Evolutionary conservation across 2,888 invertebrate genomes (phyloP).

Genomic region (Stenotaenia linearis): DNA sequence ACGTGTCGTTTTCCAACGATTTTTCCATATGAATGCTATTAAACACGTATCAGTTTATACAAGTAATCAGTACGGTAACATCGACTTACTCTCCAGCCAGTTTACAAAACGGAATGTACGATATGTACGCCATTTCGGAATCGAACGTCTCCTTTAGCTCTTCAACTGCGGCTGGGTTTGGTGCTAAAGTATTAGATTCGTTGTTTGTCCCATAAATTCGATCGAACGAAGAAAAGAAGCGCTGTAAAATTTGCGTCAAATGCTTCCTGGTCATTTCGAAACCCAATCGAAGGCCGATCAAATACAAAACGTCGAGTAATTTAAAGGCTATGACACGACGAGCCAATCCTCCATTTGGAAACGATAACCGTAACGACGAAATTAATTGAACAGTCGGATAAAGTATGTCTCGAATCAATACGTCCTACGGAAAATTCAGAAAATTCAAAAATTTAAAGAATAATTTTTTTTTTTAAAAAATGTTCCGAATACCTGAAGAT

Average conservation of each 20-base stretch:
- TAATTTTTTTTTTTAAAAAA: neutral
- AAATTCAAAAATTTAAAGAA: neutral
- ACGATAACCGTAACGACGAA: constrained; percentile 69
- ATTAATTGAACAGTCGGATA: constrained; percentile 74
- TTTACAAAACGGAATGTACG: constrained; percentile 58
- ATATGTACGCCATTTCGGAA: constrained; percentile 72
- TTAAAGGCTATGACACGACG: constrained; percentile 72
- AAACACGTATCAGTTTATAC: too few species aligned
- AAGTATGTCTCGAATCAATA: constrained; percentile 73
- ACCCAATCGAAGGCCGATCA: constrained; percentile 53
- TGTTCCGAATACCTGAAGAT: constrained; percentile 76
- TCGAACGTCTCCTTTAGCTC: constrained; percentile 79
- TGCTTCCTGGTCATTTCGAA: constrained; percentile 50
- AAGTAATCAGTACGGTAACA: constrained; percentile 32
- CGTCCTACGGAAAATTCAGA: constrained; percentile 59
- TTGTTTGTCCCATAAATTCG: constrained; percentile 54
- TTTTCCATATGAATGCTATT: constrained; percentile 48
- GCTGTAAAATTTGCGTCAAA: constrained; percentile 52
- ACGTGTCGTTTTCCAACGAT: constrained; percentile 59
- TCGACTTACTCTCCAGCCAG: constrained; percentile 48
- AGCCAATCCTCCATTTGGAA: constrained; percentile 72
- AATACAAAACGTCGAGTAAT: constrained; percentile 72
- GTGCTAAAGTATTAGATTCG: neutral
- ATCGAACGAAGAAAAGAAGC: constrained; percentile 76
- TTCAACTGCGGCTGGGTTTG: constrained; percentile 46